Percentiles rank a stretch among this genome's conserved stretches.
These are phyloP conservation scores for Cebus imitator DNA, from an alignment of 2,113 vertebrate species.

Conservation along the genomic window DNA sequence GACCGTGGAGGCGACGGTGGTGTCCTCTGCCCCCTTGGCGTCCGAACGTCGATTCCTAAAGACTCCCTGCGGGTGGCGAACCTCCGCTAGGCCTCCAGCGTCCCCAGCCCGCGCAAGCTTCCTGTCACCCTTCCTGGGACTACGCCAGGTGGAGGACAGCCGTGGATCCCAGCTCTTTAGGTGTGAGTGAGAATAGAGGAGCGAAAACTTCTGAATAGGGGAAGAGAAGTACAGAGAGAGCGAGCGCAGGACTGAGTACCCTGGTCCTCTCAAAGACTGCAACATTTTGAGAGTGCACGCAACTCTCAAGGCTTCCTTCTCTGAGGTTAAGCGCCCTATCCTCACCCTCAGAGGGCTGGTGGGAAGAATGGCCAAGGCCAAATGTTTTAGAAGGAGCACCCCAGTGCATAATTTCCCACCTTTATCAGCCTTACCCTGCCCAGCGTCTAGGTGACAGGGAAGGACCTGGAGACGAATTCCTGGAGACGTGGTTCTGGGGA, in stretches of 20 bases:
- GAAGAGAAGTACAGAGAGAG: neutral
- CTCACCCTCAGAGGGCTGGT: neutral
- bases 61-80: neutral
- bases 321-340: neutral
- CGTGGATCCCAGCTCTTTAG: neutral
- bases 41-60: neutral
- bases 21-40: neutral
- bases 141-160: neutral
- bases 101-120: neutral
- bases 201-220: neutral
- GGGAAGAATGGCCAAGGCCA: neutral
- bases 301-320: neutral
- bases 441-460: neutral
- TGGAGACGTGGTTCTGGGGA: neutral
- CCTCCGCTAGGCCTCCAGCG: accelerated
- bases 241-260: accelerated
- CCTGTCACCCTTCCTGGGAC: no score
- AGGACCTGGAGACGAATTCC: neutral
- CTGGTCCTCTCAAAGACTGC: neutral
- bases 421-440: neutral
- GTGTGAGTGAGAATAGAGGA: no score
- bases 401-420: no score
- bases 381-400: neutral
- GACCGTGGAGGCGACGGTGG: no score
- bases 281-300: neutral